Conservation (phyloP, 1,140 invertebrate species). For the Drosophila seguyi region DNA sequence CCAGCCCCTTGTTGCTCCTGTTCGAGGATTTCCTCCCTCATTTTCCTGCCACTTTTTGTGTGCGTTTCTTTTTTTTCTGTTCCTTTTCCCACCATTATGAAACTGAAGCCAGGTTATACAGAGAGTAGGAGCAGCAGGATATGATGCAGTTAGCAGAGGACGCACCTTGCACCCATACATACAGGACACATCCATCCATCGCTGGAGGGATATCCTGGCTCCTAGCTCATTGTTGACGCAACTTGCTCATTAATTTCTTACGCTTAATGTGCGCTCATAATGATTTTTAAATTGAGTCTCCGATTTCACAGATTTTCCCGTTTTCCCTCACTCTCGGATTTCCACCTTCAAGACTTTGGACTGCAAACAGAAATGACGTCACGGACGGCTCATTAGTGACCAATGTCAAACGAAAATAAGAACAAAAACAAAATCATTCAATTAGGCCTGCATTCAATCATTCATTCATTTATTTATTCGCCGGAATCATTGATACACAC, state of each 20-base stretch:
- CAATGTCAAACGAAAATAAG: conserved; percentile 14
- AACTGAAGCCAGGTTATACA: conserved; percentile 47
- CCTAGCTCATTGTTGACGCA: conserved; percentile 68
- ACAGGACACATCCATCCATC: conserved; percentile 23
- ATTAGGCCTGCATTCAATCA: conserved; percentile 7
- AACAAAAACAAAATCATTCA: conserved; percentile 9
- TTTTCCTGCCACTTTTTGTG: conserved; percentile 37
- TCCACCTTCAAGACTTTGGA: conserved; percentile 11
- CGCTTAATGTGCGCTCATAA: conserved; percentile 81
- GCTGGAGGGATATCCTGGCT: conserved; percentile 25
- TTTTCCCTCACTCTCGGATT: background rate
- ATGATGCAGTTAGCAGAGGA: conserved; percentile 40
- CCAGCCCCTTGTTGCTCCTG: conserved; percentile 31
- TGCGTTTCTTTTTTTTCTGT: conserved; percentile 13
- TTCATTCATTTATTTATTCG: conserved; percentile 5
- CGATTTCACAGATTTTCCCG: conserved; percentile 64
- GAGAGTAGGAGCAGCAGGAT: background rate
- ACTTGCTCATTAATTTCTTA: conserved; percentile 82
- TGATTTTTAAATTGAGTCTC: conserved; percentile 82
- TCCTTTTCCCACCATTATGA: conserved; percentile 47
- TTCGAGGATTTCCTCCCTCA: conserved; percentile 59
- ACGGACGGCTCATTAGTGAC: conserved; percentile 65
- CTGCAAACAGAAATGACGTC: conserved; percentile 38
- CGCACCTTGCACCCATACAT: conserved; percentile 48
- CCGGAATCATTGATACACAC: conserved; percentile 11